Evolutionary conservation across 2,888 invertebrate genomes (phyloP), one percentile per base, ranked within the genome.

Genomic region (Cordilura impudica): DNA sequence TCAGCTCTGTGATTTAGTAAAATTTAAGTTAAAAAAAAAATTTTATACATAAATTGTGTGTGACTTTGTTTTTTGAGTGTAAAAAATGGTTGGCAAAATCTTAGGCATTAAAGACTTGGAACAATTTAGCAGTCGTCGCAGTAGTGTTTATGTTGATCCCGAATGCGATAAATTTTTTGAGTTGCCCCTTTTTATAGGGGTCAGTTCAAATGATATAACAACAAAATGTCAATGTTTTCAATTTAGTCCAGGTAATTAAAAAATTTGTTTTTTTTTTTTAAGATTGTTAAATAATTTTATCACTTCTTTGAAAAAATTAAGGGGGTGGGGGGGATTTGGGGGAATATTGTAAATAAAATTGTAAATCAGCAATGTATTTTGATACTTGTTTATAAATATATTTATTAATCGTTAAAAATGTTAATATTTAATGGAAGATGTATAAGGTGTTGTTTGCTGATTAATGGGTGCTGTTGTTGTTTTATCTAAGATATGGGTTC

Each of bases 151-250:
- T 82, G 90, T 90, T 65, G 90, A 90, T 88, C 90, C 90, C 76
- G 90, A 90, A 81, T 89, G 90, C 82, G 90, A 90, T 72, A 89
- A 90, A 81, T 89, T 89, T 83, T 89, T 89, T 81, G 90, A 89
- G 83, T 82, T 89, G 83, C 89, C 89, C 61, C 83, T 87, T 3
- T 89, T 87, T 77, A 87, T 89, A 69, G 86, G 86, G 72, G 89
- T 88, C 74, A 89, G 89, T 83, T 86, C 89, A 56, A 90, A 88
- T 84, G 89, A 89, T 78, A 85, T 89, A 81, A 86, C 89, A 49
- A 88, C 89, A 43, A 89, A 89, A 66, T 89, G 89, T 78, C 88
- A 90, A 81, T 89, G 89, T 80, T 89, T 85, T 85, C 89, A 89
- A 81, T 84, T 89, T 73, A 88, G 86, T 84, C 84, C 89, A 89